Evolutionary conservation across 2,113 vertebrate genomes (phyloP), one percentile per base, ranked within the genome.

Genomic region (Callocephalon fimbriatum): DNA sequence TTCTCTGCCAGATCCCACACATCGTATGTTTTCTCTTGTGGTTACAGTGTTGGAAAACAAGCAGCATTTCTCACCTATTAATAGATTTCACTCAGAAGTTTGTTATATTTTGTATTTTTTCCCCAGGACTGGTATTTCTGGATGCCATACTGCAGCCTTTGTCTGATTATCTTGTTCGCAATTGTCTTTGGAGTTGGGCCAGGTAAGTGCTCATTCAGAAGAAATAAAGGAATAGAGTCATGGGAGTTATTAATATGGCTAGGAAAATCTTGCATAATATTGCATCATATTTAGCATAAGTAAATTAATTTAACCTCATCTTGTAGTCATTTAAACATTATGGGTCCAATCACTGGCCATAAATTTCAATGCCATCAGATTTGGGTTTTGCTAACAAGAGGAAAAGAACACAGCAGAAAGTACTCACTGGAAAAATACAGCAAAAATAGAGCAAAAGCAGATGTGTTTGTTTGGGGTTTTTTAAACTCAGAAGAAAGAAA

Each of bases 71-170:
- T 67, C 40, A 59, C n/a, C 29, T 31, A 56, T 23, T 23, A 87
- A n/a, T 18, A 91, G 50, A 42, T 85, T 85, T 76, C 20, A 77
- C 35, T 5, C 47, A 74, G 15, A 70, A 80, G 10, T 59, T 68
- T 44, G 13, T 79, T 62, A 31, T 6, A 7, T 3, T 35, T 58
- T 18, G 70, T 13, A 2, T 10, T 53, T 29, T 76, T 29, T 18
- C 22, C 50, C 70, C 87, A 99, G 98, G 86, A 63, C 10, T 67
- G 85, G 20, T 93, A 98, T 62, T 97, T 93, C 50, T 99, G 98
- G 99, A 98, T 99, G 98, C 98, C 98, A 1, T 99, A 99, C 93
- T 99, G 98, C 98, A 99, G 98, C 97, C 98, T 99, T 88, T 94
- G 63, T 42, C 97, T 99, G 18, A 97, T 99, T 84, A 98, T 99